Base-by-base conservation (phyloP, 2,888 invertebrate genomes). In the Drosophila kambysellisi region DNA sequence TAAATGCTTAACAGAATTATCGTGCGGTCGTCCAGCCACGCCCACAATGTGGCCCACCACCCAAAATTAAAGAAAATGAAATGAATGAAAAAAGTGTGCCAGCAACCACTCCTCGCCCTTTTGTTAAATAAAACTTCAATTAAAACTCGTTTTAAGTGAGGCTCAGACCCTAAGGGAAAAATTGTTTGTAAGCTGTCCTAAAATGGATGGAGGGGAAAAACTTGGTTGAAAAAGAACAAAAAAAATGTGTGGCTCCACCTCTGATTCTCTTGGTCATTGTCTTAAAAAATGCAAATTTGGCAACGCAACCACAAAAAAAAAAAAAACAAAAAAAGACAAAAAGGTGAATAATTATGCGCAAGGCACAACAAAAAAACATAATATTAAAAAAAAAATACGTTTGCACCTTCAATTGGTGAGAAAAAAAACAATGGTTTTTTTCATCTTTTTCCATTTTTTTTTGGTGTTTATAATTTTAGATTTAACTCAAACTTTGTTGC, bases 1-100 rank as follows among this genome's bases (percentile, higher is more conserved):
- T 88, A 89, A 88, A 88, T 85, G 86, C 81, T 87, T 89, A 88
- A 87, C 86, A 77, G 78, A 76, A 86, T 86, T 89, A 89, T 84
- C 79, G 79, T 80, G 86, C 79, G 81, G 81, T 78, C 61, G 39
- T 71, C 68, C 63, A 57, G 46, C 71, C 73, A 69, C 73, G 67
- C 80, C 86, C 68, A 51, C 69, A 56, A 57, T 46, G 51, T 29
- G 39, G 39, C 41, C 6, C 37, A 25, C 29, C 50, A 41, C 30
- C 59, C 51, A 65, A 67, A 71, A 68, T n/a, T 48, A 56, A 46
- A 8, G 7, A 12, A n/a, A n/a, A 11, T 3, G 3, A 43, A 15
- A 46, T 15, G 6, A 15, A 17, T 3, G 15, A 46, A 46, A 25
- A 25, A 46, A 25, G 7, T 46, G 25, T 46, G 46, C 4, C 67